Evolutionary conservation across 2,797 vertebrate species (phyloP).

Genomic region (Gymnocypris eckloni): DNA sequence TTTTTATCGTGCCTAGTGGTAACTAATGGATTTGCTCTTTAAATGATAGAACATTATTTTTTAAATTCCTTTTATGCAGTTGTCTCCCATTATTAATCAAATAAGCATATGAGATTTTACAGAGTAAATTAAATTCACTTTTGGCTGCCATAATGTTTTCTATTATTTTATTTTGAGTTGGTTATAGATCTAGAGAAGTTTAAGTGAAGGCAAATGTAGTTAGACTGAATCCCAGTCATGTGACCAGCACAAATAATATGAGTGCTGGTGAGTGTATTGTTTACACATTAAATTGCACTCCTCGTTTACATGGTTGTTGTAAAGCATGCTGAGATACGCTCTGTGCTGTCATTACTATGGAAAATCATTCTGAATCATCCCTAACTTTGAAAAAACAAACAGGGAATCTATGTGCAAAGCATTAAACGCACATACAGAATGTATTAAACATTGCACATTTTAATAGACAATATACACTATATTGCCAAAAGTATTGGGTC

Average conservation of each 20-base stretch:
- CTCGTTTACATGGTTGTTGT: neutral
- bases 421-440: neutral
- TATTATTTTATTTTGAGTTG: neutral
- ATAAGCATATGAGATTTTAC: neutral
- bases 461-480: neutral
- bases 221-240: neutral
- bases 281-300: neutral
- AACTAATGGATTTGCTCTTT: conserved; percentile 59
- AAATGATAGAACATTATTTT: conserved; percentile 28
- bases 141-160: neutral
- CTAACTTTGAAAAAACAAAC: neutral
- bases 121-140: neutral
- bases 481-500: too few species aligned
- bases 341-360: neutral
- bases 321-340: neutral
- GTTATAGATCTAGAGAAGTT: conserved; percentile 12
- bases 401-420: neutral
- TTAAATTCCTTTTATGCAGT: conserved; percentile 1
- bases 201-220: neutral
- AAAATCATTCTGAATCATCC: neutral
- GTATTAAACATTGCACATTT: neutral
- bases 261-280: neutral
- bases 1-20: conserved; percentile 66
- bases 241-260: neutral
- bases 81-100: neutral